Evolutionary conservation across 2,113 vertebrate genomes (phyloP), one percentile per base, ranked within the genome.

Genomic region (Tenebrosternarchus preto): DNA sequence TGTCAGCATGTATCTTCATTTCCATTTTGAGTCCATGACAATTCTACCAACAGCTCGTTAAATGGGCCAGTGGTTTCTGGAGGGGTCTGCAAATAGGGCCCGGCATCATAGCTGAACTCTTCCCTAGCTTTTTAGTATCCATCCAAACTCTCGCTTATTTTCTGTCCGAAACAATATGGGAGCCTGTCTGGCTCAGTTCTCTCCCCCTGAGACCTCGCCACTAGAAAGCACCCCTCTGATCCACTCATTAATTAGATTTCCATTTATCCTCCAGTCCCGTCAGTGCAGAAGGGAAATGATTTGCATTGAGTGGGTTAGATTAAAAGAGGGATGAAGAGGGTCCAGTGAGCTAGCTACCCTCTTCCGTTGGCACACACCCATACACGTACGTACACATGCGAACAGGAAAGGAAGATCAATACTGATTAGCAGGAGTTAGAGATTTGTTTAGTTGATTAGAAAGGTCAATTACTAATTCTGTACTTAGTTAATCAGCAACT

Each of bases 381-480:
- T 59, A 61, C 77, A 76, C 31, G 74, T 36, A 55, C 84, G 70
- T 66, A 72, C 78, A 82, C 85, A 78, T 72, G 71, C 80, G 77
- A 59, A 68, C 78, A 82, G 83, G 85, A 89, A 39, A 57, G 66
- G 33, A 53, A 63, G 85, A 93, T 94, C 93, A 91, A 94, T 94
- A 93, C 91, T 93, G 92, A 93, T 94, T 94, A 94, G 91, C 59
- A 87, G 83, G 88, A 92, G 86, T 89, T 89, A 90, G 87, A 92
- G 90, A 93, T 93, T 92, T 94, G 92, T 93, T 93, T 94, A 93
- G 92, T 93, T 93, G 93, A 94, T 93, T 94, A 93, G 91, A 93
- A 93, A 94, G 92, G 92, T 94, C 93, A 94, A 93, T 94, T 92
- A 93, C 91, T 93, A 93, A 94, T 94, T 93, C 92, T 92, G 91